Base-by-base conservation (phyloP, 2,797 vertebrate genomes). In the Xenopus petersii region DNA sequence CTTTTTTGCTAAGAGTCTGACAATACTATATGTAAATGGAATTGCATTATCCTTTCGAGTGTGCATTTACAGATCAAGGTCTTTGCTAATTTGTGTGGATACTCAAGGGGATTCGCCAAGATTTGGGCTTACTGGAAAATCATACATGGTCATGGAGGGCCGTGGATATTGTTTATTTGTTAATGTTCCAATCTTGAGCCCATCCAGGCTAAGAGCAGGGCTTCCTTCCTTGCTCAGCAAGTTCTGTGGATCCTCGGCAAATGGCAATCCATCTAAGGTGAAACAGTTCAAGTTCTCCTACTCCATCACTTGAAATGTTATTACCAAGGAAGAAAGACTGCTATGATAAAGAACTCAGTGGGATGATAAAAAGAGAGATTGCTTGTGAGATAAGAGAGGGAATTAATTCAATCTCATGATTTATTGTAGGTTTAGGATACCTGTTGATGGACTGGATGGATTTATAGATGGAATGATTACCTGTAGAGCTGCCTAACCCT, bases 381-480 rank as follows among this genome's bases (percentile, higher is more conserved):
- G 62, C 49, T 61, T 66, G 62, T n/a, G n/a, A 36, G 56, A 67
- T 24, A 55, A 64, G 55, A 24, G 64, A 42, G 17, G 7, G 21
- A 21, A 61, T 68, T 71, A 63, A 65, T 77, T 51, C 55, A 17
- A 56, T 63, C 36, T 47, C 54, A 67, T 60, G 75, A 55, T 49
- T 77, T 64, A 67, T 77, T 72, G 64, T 47, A 56, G 64, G 70
- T 46, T 72, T 42, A 61, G 56, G 69, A 72, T 77, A 72, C 70
- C 64, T 77, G 67, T 71, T 46, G 67, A 21, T 11, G 5, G 58
- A 71, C 60, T 65, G 68, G 26, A 30, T 30, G 26, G 26, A 30
- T 30, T 30, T 30, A 30, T 30, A 30, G 26, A 30, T 30, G 26
- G 26, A 30, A 30, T 30, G 26, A 30, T 30, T 30, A 66, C 67